Conservation (phyloP, 1,140 invertebrate species). For the Caerostris extrusa region DNA sequence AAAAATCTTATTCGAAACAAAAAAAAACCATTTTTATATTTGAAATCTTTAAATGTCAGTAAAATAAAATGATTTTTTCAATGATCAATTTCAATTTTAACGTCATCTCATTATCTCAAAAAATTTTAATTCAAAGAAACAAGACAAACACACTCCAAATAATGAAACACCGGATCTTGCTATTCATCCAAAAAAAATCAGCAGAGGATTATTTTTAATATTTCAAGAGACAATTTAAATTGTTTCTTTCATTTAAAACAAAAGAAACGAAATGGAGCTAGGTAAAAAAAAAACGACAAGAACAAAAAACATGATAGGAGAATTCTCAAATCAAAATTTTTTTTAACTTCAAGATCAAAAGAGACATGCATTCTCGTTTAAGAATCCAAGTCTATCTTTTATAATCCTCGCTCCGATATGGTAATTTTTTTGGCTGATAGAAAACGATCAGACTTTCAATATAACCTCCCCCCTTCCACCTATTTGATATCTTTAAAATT, state of each 20-base stretch:
- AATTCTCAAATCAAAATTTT: background rate
- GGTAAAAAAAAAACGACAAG: background rate
- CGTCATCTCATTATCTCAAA: too few species aligned
- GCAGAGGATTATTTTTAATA: background rate
- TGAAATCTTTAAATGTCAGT: too few species aligned
- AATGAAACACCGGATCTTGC: too few species aligned
- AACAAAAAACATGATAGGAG: background rate
- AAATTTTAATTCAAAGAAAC: too few species aligned
- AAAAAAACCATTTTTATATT: too few species aligned
- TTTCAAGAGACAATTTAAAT: background rate
- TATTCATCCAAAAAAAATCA: background rate
- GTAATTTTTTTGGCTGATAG: background rate
- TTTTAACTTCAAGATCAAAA: background rate
- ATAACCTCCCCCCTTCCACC: background rate
- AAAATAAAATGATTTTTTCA: too few species aligned
- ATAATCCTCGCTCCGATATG: background rate
- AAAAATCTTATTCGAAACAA: too few species aligned
- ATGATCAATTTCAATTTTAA: too few species aligned
- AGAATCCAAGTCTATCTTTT: background rate
- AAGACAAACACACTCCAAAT: too few species aligned
- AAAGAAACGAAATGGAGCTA: background rate
- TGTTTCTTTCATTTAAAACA: background rate
- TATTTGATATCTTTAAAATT: slow-evolving; percentile 3
- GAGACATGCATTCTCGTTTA: background rate
- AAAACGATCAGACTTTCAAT: background rate